Evolutionary conservation across 2,113 vertebrate species (phyloP), one percentile per base, ranked within the genome.

Genomic region (Phocoena phocoena): DNA sequence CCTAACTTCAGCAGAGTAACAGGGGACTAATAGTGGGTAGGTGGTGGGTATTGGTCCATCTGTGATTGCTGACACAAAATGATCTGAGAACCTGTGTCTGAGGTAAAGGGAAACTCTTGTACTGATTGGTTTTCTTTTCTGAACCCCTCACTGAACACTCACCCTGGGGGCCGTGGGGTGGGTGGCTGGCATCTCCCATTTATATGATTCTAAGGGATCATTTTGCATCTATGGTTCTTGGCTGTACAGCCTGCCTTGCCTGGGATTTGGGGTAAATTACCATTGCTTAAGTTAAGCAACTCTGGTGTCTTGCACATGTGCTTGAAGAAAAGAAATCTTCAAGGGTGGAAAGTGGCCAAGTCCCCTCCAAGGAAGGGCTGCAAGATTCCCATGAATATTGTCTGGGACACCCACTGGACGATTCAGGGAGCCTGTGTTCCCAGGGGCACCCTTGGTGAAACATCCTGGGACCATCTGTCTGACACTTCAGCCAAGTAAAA

Each of bases 391-490:
- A 70, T 1, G 17, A 26, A 74, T 15, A 21, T 68, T 81, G 25
- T 63, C 44, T 58, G 68, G 25, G 68, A 62, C 58, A 68, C 31
- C 68, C 33, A 15, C 33, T 0, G 50, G 79, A 33, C 26, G 47
- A 36, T 65, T 65, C 33, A 12, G 21, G 82, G 85, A 80, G 53
- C 60, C 53, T 20, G 4, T 8, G 23, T 47, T 93, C 73, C 73
- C 58, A 50, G 36, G 82, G 55, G 73, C 62, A 85, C n/a, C 60
- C 50, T 14, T 5, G 1, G 36, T 2, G 70, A 74, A 96, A 96
- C 83, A 58, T 84, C 93, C 93, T 41, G 23, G 73, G 44, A 47
- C 95, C 95, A 90, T 92, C 67, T 94, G 91, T 80, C 88, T 73
- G 60, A 62, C 21, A 68, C 55, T 11, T 1, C 65, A 95, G 94